phyloP scores from a whole-genome alignment of 2,797 vertebrate genomes.

The Chelonia mydas region DNA sequence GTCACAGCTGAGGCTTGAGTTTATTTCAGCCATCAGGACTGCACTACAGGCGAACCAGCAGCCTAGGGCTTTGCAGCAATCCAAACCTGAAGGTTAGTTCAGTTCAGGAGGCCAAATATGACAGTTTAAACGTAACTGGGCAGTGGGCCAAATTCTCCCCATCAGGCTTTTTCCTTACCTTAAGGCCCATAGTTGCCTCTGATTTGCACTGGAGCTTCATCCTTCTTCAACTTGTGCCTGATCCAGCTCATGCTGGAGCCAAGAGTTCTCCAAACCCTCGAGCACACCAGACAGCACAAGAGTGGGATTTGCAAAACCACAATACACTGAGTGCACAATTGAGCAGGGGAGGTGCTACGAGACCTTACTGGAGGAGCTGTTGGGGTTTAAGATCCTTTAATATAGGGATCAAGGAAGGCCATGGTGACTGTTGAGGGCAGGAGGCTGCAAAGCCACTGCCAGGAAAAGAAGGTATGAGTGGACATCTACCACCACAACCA shows the following conservation, averaged over 20 bases:
- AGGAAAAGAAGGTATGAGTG: not conserved
- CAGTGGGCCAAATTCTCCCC: not conserved
- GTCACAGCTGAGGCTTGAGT: not conserved
- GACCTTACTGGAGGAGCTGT: not conserved
- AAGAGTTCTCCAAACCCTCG: no score
- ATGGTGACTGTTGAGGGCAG: not conserved
- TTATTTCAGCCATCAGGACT: not conserved
- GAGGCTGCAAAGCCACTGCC: not conserved
- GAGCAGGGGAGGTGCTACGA: not conserved
- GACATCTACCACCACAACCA: not conserved
- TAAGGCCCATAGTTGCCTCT: no score
- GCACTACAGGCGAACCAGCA: not conserved
- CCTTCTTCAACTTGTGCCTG: no score
- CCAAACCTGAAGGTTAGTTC: not conserved
- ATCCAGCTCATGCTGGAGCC: no score
- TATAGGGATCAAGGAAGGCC: not conserved
- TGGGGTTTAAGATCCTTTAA: not conserved
- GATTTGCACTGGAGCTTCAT: no score
- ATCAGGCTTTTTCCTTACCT: no score
- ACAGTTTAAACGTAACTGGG: not conserved
- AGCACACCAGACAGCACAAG: not conserved
- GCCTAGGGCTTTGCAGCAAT: not conserved
- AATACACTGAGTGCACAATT: not conserved
- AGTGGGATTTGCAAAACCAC: not conserved
- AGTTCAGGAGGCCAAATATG: not conserved